Conservation (phyloP, 2,113 vertebrate species). For the Okapia johnstoni region DNA sequence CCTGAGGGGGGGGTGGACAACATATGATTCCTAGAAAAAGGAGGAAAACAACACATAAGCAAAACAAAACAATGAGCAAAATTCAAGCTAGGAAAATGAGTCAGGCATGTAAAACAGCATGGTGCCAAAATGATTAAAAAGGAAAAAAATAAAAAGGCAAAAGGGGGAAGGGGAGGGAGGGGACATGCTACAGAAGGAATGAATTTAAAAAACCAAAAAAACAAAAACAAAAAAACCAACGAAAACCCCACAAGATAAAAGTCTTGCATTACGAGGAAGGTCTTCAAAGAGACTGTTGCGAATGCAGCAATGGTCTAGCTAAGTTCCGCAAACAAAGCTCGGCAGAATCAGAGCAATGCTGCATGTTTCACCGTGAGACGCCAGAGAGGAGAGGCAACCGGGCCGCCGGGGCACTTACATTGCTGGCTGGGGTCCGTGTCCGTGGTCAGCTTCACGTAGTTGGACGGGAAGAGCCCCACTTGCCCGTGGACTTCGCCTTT, state of each 20-base stretch:
- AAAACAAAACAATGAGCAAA: slow-evolving; percentile 95
- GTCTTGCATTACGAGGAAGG: slow-evolving; percentile 78
- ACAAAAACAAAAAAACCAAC: slow-evolving; percentile 71
- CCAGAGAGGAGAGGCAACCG: slow-evolving; percentile 47
- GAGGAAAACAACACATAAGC: slow-evolving; percentile 99
- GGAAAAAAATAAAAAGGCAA: slow-evolving; percentile 39
- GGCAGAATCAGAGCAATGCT: slow-evolving; percentile 83
- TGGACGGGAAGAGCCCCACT: slow-evolving; percentile 97
- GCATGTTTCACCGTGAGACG: slow-evolving; percentile 72
- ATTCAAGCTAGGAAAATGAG: slow-evolving; percentile 87
- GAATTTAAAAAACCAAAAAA: not conserved
- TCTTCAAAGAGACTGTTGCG: slow-evolving; percentile 85
- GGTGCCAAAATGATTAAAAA: slow-evolving; percentile 80
- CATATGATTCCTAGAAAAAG: slow-evolving; percentile 99
- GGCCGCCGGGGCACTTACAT: slow-evolving; percentile 90
- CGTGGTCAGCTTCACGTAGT: slow-evolving; percentile 98
- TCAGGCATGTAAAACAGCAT: slow-evolving; percentile 81
- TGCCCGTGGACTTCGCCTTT: slow-evolving; percentile 95
- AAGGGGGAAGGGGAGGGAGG: slow-evolving; percentile 46
- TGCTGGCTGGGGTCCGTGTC: slow-evolving; percentile 98
- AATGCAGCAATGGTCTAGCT: slow-evolving; percentile 76
- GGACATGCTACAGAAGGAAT: slow-evolving; percentile 81
- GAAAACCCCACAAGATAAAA: slow-evolving; percentile 69
- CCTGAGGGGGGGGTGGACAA: slow-evolving; percentile 99
- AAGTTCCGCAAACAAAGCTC: slow-evolving; percentile 74